Evolutionary conservation across 2,113 vertebrate genomes (phyloP), one percentile per base, ranked within the genome.

Genomic region (Myiagra hebetior): DNA sequence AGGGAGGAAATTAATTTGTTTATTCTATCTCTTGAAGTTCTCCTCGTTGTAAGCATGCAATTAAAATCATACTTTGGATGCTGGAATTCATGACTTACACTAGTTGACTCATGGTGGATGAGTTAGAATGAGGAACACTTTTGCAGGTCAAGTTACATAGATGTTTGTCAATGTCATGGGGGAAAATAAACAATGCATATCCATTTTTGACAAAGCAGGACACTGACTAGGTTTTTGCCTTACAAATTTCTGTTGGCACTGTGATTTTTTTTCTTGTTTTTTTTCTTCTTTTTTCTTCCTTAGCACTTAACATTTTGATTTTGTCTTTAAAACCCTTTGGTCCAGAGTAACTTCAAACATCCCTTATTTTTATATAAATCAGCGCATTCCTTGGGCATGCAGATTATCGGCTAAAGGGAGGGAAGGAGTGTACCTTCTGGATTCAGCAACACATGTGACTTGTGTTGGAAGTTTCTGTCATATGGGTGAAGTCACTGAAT

Each of bases 1-100:
- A 82, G 53, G 35, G n/a, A 84, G 57, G 24, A 62, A 90, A 79
- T 72, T 26, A 82, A 87, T 88, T 93, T 93, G 69, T 92, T 95
- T 95, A 79, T 83, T 93, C 39, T 56, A 2, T 62, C 35, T 69
- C 50, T 69, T 91, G 33, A 86, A 77, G 75, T 92, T 94, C 46
- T 50, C 33, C 21, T 85, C 1, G 3, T 60, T 79, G 9, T 90
- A 81, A 91, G 33, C 28, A 35, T 83, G 63, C 9, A 37, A 74
- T 91, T 93, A 95, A 81, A 96, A 50, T 93, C 46, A 46, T 64
- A 44, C 37, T 87, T 87, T 13, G 14, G 41, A n/a, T 85, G 56
- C 33, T 92, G 52, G 15, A 33, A 85, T 84, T 95, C 21, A 21
- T 62, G 26, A 69, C 28, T 91, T 91, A 75, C 9, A 9, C 22